phyloP scores from a whole-genome alignment of 2,888 invertebrate species.

The Polyommatus iphigenia region DNA sequence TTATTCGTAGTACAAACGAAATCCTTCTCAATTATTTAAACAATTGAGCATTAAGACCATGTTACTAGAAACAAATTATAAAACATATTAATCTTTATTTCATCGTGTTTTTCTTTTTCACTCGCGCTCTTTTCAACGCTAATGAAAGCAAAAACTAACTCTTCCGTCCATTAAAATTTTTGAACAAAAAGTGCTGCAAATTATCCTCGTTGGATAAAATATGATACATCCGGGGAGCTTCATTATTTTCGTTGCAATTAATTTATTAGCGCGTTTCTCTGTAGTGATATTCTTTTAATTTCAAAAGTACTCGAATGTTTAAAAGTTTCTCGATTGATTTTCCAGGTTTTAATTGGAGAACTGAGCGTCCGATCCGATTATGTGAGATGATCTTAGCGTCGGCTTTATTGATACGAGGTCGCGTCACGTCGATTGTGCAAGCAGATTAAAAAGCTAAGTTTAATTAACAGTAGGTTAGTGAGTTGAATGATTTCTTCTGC shows the following conservation, averaged over 20 bases:
- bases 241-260: slow-evolving; percentile 3
- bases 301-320: slow-evolving; percentile 5
- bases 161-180: slow-evolving; percentile 13
- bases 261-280: background rate
- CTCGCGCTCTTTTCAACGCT: slow-evolving; percentile 10
- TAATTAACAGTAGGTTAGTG: background rate
- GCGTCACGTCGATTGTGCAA: background rate
- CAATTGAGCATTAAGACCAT: background rate
- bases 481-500: background rate
- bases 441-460: slow-evolving; percentile 1
- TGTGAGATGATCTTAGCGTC: slow-evolving; percentile 13
- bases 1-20: background rate
- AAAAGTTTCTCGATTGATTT: slow-evolving; percentile 17
- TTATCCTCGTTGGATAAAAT: slow-evolving; percentile 9
- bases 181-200: slow-evolving; percentile 18
- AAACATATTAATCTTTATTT: background rate
- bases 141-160: slow-evolving; percentile 20
- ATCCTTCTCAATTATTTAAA: background rate
- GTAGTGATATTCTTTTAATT: background rate
- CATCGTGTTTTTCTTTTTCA: background rate
- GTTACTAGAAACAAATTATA: background rate
- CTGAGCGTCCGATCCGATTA: slow-evolving; percentile 24
- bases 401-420: slow-evolving; percentile 5
- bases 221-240: background rate
- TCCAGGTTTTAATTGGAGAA: slow-evolving; percentile 21